Conservation (phyloP, 2,888 invertebrate genomes). For the Homarus gammarus region DNA sequence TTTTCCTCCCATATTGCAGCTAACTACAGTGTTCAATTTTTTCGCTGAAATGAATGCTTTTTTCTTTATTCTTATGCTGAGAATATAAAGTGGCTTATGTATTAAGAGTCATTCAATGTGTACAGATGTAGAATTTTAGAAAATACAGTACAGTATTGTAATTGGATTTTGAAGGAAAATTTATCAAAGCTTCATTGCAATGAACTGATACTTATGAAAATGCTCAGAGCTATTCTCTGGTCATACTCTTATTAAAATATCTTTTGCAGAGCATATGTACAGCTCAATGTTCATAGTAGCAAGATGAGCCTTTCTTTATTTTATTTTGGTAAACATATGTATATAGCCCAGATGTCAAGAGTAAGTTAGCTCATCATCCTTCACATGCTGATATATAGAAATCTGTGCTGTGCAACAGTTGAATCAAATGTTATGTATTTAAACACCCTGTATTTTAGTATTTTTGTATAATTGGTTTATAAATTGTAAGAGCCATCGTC, state of each 20-base stretch:
- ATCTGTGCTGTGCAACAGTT: constrained; percentile 47
- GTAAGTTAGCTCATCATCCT: neutral
- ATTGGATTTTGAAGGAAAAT: constrained; percentile 7
- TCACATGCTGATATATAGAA: constrained; percentile 31
- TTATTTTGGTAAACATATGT: neutral
- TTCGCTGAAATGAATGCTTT: constrained; percentile 23
- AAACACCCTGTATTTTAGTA: constrained; percentile 27
- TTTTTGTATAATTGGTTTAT: constrained; percentile 43
- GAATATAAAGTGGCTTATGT: constrained; percentile 20
- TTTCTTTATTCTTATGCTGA: constrained; percentile 15
- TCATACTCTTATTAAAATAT: neutral
- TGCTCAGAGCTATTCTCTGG: constrained; percentile 16
- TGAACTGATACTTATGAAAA: neutral
- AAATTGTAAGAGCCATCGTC: constrained; percentile 27
- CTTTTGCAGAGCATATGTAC: neutral
- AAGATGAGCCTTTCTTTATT: neutral
- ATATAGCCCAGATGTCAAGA: neutral
- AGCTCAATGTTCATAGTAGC: neutral
- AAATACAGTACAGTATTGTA: neutral
- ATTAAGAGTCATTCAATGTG: constrained; percentile 10
- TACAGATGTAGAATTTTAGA: constrained; percentile 21
- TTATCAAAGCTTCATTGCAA: constrained; percentile 37
- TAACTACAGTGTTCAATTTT: neutral
- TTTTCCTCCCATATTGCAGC: constrained; percentile 3
- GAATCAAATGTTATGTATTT: constrained; percentile 19